These are phyloP conservation scores for Ivindomyrus marchei DNA, from an alignment of 2,113 vertebrate species.

Conservation along the genomic window DNA sequence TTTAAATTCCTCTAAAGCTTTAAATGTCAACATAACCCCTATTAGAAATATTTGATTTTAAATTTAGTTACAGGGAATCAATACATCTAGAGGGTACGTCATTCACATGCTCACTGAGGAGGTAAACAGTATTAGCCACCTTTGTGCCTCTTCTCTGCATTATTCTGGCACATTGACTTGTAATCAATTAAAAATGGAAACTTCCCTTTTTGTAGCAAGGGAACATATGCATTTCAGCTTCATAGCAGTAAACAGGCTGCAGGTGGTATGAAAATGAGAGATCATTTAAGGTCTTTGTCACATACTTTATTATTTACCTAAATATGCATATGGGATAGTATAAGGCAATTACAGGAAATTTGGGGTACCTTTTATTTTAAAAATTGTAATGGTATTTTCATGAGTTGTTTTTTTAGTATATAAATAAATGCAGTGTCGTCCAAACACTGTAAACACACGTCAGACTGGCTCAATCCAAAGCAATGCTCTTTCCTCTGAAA, in stretches of 20 bases:
- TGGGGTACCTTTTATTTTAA: neutral
- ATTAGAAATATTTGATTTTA: conserved; percentile 9
- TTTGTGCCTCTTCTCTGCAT: neutral
- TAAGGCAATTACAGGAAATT: neutral
- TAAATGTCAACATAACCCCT: neutral
- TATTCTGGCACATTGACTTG: neutral
- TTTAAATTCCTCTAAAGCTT: neutral
- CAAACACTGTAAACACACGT: neutral
- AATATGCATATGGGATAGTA: neutral
- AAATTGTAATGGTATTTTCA: neutral
- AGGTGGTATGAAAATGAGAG: neutral
- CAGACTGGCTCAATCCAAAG: conserved; percentile 6
- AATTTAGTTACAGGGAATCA: conserved; percentile 1
- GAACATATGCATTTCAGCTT: neutral
- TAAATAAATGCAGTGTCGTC: neutral
- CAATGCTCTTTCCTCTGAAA: neutral
- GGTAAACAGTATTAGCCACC: neutral
- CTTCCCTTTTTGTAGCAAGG: neutral
- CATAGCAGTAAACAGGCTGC: neutral
- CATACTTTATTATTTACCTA: neutral
- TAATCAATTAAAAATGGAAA: neutral
- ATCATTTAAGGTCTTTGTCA: neutral
- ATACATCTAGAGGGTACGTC: neutral
- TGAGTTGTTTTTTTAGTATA: neutral
- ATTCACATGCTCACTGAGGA: neutral